These are phyloP conservation scores for Aquatica leii DNA, from an alignment of 2,888 invertebrate species.

Conservation along the genomic window DNA sequence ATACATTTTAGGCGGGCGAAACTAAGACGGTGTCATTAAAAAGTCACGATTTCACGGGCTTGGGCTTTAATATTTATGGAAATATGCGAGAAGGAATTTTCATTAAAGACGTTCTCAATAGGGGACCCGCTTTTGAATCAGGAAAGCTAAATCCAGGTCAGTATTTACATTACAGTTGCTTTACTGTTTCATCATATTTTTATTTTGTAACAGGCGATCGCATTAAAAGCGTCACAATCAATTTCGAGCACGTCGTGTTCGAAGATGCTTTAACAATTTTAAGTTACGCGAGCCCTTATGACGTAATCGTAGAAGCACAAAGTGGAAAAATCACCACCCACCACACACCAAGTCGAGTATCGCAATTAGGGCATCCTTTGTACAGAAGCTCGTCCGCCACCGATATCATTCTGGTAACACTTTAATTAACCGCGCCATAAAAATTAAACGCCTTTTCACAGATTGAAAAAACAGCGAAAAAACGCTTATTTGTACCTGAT, in stretches of 20 bases:
- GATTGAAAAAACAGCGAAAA: slow-evolving; percentile 54
- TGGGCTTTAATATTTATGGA: slow-evolving; percentile 89
- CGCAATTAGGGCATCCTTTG: slow-evolving; percentile 75
- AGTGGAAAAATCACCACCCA: slow-evolving; percentile 59
- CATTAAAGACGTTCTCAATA: slow-evolving; percentile 84
- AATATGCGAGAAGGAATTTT: slow-evolving; percentile 91
- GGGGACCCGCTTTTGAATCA: slow-evolving; percentile 88
- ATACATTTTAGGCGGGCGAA: slow-evolving; percentile 63
- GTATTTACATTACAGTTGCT: background rate
- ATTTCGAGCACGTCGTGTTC: slow-evolving; percentile 86
- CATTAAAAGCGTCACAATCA: slow-evolving; percentile 85
- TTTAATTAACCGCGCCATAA: background rate
- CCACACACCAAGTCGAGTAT: slow-evolving; percentile 33
- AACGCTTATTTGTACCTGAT: slow-evolving; percentile 59
- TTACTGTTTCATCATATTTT: background rate
- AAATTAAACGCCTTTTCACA: too few species aligned
- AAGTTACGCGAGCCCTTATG: slow-evolving; percentile 91
- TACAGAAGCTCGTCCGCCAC: slow-evolving; percentile 81
- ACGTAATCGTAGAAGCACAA: slow-evolving; percentile 80
- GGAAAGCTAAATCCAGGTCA: slow-evolving; percentile 81
- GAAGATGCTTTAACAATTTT: slow-evolving; percentile 91
- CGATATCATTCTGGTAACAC: slow-evolving; percentile 72
- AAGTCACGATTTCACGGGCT: slow-evolving; percentile 87
- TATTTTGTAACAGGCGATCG: slow-evolving; percentile 74
- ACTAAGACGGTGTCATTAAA: slow-evolving; percentile 76